phyloP scores from a whole-genome alignment of 2,888 invertebrate genomes.

The Mythimna vitellina region DNA sequence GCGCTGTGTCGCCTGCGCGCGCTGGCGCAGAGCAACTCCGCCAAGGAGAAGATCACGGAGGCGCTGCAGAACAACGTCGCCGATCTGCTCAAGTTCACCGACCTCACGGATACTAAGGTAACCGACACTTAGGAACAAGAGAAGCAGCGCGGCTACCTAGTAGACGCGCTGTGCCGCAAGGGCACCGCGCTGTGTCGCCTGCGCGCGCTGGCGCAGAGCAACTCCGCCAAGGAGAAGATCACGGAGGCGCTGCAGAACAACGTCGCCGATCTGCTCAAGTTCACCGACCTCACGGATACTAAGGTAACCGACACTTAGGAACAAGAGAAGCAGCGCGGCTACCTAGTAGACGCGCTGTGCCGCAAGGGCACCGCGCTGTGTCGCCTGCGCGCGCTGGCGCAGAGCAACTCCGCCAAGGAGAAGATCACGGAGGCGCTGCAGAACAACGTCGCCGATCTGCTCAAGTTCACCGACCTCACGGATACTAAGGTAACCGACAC shows the following conservation, averaged over 20 bases:
- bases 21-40: conserved; percentile 82
- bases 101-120: conserved; percentile 88
- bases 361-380: conserved; percentile 94
- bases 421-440: conserved; percentile 89
- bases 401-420: conserved; percentile 86
- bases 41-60: conserved; percentile 89
- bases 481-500: conserved; percentile 70
- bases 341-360: conserved; percentile 94
- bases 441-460: conserved; percentile 89
- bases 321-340: conserved; percentile 76
- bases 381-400: conserved; percentile 88
- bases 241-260: conserved; percentile 85
- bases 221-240: conserved; percentile 90
- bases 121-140: too few species aligned
- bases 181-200: conserved; percentile 94
- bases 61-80: conserved; percentile 77
- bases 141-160: conserved; percentile 87
- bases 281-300: conserved; percentile 92
- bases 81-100: conserved; percentile 95
- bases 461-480: conserved; percentile 94
- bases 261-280: conserved; percentile 93
- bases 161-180: conserved; percentile 95
- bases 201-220: conserved; percentile 78
- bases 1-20: conserved; percentile 92
- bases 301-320: conserved; percentile 63